A percentile compares a stretch with the other conserved stretches of the same genome.
Evolutionary conservation across 2,113 vertebrate species (phyloP).

Genomic region (Cairina moschata): DNA sequence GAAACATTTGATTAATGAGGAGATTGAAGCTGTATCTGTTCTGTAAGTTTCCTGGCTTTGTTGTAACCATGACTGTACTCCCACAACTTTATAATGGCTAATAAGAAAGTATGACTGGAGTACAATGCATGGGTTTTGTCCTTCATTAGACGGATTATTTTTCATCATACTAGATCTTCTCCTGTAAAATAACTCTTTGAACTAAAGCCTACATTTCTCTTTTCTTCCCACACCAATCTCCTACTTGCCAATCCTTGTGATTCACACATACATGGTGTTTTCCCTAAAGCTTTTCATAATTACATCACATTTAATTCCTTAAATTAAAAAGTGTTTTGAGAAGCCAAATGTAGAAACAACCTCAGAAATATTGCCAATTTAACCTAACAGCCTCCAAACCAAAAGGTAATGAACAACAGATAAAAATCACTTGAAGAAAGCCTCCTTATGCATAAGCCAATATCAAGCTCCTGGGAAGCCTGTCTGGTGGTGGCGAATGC

Average conservation of each 20-base stretch:
- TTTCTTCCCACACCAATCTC: slow-evolving; percentile 24
- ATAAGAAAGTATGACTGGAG: background rate
- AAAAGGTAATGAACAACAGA: background rate
- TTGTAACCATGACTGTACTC: background rate
- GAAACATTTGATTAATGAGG: slow-evolving; percentile 42
- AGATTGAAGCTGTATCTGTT: slow-evolving; percentile 19
- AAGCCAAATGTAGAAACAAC: slow-evolving; percentile 10
- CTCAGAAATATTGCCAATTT: slow-evolving; percentile 42
- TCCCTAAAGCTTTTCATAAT: slow-evolving; percentile 48
- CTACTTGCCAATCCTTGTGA: slow-evolving; percentile 14
- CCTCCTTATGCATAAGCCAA: background rate
- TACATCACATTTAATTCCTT: slow-evolving; percentile 50
- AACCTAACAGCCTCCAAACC: slow-evolving; percentile 21
- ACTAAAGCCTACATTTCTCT: slow-evolving; percentile 22
- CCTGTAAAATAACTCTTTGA: slow-evolving; percentile 50
- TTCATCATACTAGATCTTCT: slow-evolving; percentile 38
- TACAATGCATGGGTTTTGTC: background rate
- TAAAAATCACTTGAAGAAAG: background rate
- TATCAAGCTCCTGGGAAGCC: background rate
- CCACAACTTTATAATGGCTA: background rate
- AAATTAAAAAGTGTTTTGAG: slow-evolving; percentile 36
- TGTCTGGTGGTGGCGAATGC: accelerated
- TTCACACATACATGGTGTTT: slow-evolving; percentile 46
- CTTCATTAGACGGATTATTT: slow-evolving; percentile 8
- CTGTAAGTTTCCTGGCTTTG: background rate